Percentiles rank a stretch among this genome's conserved stretches.
phyloP scores from a whole-genome alignment of 35 echinoderm and acorn worm genomes.

The Acanthaster planci region DNA sequence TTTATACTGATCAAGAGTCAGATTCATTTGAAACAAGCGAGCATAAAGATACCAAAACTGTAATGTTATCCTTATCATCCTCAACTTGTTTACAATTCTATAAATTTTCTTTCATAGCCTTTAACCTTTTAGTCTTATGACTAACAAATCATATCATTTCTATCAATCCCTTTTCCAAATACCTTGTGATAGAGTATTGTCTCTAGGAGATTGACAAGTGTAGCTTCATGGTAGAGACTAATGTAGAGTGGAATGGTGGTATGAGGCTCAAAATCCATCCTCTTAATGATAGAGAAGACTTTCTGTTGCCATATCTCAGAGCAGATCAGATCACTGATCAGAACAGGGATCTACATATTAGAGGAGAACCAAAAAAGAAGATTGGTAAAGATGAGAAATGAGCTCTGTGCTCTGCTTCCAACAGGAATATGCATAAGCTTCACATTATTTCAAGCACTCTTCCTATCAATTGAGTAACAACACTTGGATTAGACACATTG shows the following conservation, averaged over 20 bases:
- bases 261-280: slow-evolving; percentile 90
- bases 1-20: too few species aligned
- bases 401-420: not conserved
- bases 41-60: too few species aligned
- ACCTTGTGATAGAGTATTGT: slow-evolving; percentile 92
- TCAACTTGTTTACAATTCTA: too few species aligned
- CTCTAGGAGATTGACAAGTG: slow-evolving; percentile 77
- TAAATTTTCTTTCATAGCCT: too few species aligned
- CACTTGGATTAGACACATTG: too few species aligned
- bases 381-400: slow-evolving; percentile 2
- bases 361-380: not conserved
- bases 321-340: slow-evolving; percentile 78
- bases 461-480: too few species aligned
- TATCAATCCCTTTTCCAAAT: not conserved
- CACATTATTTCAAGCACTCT: too few species aligned
- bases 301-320: slow-evolving; percentile 87
- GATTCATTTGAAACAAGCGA: too few species aligned
- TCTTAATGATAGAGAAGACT: slow-evolving; percentile 86
- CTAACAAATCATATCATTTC: not conserved
- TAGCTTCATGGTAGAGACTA: slow-evolving; percentile 95
- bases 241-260: slow-evolving; percentile 90
- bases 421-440: too few species aligned
- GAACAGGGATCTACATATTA: slow-evolving; percentile 46
- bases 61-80: too few species aligned
- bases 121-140: not conserved